Base-by-base conservation (phyloP, 2,113 vertebrate genomes). In the Barnardius zonarius region DNA sequence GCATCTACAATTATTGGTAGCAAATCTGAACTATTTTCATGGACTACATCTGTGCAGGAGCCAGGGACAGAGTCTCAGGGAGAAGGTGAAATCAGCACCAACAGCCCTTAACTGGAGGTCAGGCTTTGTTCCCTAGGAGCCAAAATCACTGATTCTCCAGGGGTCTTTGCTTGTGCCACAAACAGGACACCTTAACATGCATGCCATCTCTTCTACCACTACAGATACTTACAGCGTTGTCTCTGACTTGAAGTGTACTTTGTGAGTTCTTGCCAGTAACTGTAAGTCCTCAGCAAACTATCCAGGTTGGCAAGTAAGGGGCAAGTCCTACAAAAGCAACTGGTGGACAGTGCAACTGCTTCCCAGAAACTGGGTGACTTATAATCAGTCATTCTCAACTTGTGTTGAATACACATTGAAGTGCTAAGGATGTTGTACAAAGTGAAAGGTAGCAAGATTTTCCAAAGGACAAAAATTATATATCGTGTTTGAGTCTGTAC, bases 351-450 rank as follows among this genome's bases (percentile, higher is more conserved):
- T 9, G 8, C 46, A 48, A 41, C 15, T 43, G 10, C 72, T 88
- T 66, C 44, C 49, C 41, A 62, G 51, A 46, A 90, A 31, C 9
- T 11, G 6, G 9, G 13, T 66, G 15, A 75, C 39, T 35, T 62
- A 28, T 5, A 70, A 64, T 46, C 16, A 52, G 7, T 52, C 44
- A 33, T 41, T 75, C 22, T 59, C 41, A 49, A 15, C 28, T 4
- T 37, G 19, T 0, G 0, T 46, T 55, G 39, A 39, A 41, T 9
- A 30, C 23, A 17, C 33, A 18, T 5, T 16, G 49, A 81, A 66
- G 16, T 2, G 3, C 28, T 37, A 52, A 57, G 35, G 72, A 52
- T 23, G 43, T 5, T 57, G 46, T 31, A 43, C 15, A 3, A 4
- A 11, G 6, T 5, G 15, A n/a, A 86, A 48, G 9, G 33, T 28